Evolutionary conservation across 2,113 vertebrate species (phyloP).

Genomic region (Corynorhinus townsendii): DNA sequence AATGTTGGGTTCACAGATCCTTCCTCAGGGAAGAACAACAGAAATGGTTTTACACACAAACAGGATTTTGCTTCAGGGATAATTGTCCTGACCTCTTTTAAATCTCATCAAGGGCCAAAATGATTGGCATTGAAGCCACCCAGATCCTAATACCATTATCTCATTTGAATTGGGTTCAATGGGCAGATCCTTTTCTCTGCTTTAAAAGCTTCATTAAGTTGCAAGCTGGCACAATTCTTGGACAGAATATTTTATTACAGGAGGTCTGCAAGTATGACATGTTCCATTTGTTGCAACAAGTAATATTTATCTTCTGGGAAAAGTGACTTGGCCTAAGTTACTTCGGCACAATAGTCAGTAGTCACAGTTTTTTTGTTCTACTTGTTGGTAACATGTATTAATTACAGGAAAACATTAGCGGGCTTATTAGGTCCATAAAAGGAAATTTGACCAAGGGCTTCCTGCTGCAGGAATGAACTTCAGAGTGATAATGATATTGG

Average conservation of each 20-base stretch:
- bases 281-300: background rate
- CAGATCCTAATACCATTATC: background rate
- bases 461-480: background rate
- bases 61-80: background rate
- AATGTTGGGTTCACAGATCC: background rate
- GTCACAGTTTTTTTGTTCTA: background rate
- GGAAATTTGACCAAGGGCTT: background rate
- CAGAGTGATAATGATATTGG: background rate
- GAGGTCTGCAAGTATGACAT: background rate
- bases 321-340: background rate
- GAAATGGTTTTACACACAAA: background rate
- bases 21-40: background rate
- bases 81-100: background rate
- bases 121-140: background rate
- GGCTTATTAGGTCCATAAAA: background rate
- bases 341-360: background rate
- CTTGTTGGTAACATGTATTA: background rate
- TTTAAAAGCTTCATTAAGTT: constrained; percentile 38
- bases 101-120: background rate
- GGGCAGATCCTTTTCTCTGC: background rate
- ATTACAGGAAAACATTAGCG: background rate
- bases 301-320: background rate
- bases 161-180: background rate
- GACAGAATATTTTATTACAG: constrained; percentile 27
- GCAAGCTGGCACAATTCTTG: background rate